Percentiles rank a stretch among this genome's conserved stretches.
phyloP scores from a whole-genome alignment of 2,113 vertebrate genomes.

The Oriolus oriolus region DNA sequence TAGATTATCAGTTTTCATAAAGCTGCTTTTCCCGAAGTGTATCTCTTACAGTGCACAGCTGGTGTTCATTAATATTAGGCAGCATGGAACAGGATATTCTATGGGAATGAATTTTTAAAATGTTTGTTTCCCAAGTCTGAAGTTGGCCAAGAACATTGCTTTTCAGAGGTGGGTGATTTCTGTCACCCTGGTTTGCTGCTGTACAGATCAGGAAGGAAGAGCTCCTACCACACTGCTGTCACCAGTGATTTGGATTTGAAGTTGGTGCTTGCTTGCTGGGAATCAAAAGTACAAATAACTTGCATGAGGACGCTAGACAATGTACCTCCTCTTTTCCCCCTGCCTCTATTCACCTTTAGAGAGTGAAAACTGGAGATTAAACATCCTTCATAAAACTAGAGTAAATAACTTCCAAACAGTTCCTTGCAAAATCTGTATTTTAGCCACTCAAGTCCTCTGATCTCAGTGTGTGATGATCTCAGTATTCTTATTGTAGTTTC shows the following conservation, averaged over 20 bases:
- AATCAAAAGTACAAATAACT: neutral
- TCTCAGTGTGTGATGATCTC: neutral
- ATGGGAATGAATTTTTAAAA: neutral
- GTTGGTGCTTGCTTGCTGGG: neutral
- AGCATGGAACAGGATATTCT: neutral
- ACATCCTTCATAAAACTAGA: neutral
- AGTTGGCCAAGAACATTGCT: neutral
- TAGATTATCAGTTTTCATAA: neutral
- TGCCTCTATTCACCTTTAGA: neutral
- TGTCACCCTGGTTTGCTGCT: neutral
- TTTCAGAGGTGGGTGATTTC: neutral
- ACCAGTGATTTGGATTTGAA: neutral
- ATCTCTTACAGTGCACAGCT: neutral
- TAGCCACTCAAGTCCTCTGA: neutral
- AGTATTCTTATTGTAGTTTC: neutral
- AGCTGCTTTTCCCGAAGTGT: neutral
- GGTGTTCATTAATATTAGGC: neutral
- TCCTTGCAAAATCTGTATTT: neutral
- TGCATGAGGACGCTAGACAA: neutral
- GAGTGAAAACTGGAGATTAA: neutral
- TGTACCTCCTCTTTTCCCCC: neutral
- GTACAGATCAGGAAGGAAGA: neutral
- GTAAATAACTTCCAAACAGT: accelerated
- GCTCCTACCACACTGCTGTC: neutral
- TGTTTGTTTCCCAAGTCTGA: neutral